These are phyloP conservation scores for Nudaria mundana DNA, from an alignment of 2,888 invertebrate species.

Conservation along the genomic window DNA sequence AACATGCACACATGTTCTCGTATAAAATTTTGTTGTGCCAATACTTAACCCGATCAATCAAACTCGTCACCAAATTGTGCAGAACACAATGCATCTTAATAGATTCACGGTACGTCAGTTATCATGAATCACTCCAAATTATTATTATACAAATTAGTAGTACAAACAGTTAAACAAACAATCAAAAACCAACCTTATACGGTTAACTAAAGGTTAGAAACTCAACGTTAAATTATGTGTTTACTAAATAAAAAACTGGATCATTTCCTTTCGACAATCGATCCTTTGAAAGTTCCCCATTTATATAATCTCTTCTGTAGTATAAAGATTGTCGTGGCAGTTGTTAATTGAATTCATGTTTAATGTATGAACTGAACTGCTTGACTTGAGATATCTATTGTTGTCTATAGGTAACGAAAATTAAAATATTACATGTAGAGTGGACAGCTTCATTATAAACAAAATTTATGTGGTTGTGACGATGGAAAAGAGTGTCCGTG, in stretches of 20 bases:
- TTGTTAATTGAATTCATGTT: slow-evolving; percentile 37
- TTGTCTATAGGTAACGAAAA: slow-evolving; percentile 18
- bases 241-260: slow-evolving; percentile 43
- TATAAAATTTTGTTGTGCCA: slow-evolving; percentile 9
- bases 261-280: slow-evolving; percentile 58
- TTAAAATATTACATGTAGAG: slow-evolving; percentile 7
- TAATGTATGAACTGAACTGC: slow-evolving; percentile 24
- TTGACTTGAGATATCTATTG: no score
- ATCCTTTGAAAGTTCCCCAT: slow-evolving; percentile 45
- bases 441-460: slow-evolving; percentile 9
- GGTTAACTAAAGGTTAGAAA: slow-evolving; percentile 18
- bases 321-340: slow-evolving; percentile 17
- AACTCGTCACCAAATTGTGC: slow-evolving; percentile 21
- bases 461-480: no score
- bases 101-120: slow-evolving; percentile 34
- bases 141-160: slow-evolving; percentile 51
- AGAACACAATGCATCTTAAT: slow-evolving; percentile 39
- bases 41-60: slow-evolving; percentile 36
- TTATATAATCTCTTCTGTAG: slow-evolving; percentile 51
- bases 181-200: no score
- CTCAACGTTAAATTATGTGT: slow-evolving; percentile 10
- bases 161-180: slow-evolving; percentile 22
- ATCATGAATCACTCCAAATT: slow-evolving; percentile 34
- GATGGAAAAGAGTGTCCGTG: no score
- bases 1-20: slow-evolving; percentile 23